phyloP scores from a whole-genome alignment of 2,113 vertebrate genomes.

The Heterotis niloticus region DNA sequence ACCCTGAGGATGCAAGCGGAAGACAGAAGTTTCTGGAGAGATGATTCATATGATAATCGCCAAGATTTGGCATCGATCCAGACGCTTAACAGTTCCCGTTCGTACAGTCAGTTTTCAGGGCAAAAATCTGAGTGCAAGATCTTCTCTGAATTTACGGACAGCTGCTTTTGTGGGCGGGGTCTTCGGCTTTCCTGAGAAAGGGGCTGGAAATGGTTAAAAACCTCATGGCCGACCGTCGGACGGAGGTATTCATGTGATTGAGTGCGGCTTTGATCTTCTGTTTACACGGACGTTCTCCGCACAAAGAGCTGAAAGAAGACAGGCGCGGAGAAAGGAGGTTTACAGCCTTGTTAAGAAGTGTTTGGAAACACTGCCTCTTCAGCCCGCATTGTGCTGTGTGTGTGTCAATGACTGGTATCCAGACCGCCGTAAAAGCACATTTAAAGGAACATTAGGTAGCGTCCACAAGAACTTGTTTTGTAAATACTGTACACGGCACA shows the following conservation, averaged over 20 bases:
- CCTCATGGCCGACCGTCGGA: not conserved
- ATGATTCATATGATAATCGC: no score
- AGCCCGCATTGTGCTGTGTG: not conserved
- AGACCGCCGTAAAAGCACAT: conserved; percentile 4
- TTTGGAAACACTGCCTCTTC: not conserved
- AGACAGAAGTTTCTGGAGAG: no score
- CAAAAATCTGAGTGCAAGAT: no score
- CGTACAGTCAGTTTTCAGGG: no score
- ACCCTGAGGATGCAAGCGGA: no score
- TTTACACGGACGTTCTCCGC: not conserved
- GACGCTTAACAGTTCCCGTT: no score
- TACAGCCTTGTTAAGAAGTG: conserved; percentile 11
- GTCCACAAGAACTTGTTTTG: conserved; percentile 6
- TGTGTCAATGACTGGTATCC: not conserved
- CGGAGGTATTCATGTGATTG: not conserved
- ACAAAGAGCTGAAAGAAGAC: not conserved
- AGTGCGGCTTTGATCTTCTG: not conserved
- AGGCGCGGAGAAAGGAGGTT: not conserved
- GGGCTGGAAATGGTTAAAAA: no score
- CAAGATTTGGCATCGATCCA: no score
- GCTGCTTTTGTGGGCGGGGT: no score
- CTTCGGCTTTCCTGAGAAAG: no score
- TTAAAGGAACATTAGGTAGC: not conserved
- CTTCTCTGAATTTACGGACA: no score
- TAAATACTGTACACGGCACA: not conserved